Evolutionary conservation across 2,888 invertebrate genomes (phyloP).

Genomic region (Xestia xanthographa): DNA sequence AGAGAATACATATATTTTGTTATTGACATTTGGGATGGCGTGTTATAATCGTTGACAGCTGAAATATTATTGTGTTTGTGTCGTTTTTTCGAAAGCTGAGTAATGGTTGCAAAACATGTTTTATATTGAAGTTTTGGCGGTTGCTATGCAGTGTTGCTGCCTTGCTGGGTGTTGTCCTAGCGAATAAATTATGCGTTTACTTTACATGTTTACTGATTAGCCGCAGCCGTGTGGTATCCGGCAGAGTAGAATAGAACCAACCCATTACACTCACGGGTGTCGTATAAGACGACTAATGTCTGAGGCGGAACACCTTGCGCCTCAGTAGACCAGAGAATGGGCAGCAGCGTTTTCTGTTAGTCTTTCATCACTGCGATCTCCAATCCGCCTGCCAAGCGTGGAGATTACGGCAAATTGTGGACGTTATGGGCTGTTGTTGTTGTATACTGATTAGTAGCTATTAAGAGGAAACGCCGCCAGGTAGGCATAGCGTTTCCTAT

Average conservation of each 20-base stretch:
- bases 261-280: too few relatives aligned
- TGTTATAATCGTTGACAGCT: conserved; percentile 45
- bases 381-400: too few relatives aligned
- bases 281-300: too few relatives aligned
- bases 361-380: too few relatives aligned
- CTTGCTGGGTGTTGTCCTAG: neutral
- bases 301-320: too few relatives aligned
- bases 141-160: conserved; percentile 27
- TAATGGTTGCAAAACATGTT: conserved; percentile 31
- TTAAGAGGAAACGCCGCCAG: neutral
- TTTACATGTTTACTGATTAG: neutral
- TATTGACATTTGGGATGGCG: conserved; percentile 47
- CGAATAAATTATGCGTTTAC: neutral
- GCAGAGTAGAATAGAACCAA: too few relatives aligned
- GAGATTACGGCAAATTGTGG: too few relatives aligned
- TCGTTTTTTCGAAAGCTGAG: conserved; percentile 29
- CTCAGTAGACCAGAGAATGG: too few relatives aligned
- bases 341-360: too few relatives aligned
- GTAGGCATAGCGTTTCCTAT: neutral
- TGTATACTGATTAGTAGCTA: neutral
- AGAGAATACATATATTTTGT: conserved; percentile 18
- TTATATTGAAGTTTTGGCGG: neutral
- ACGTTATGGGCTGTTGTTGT: too few relatives aligned
- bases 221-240: too few relatives aligned
- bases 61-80: conserved; percentile 46